A percentile compares a stretch with the other conserved stretches of the same genome.
Evolutionary conservation across 2,888 invertebrate species (phyloP).

Genomic region (Endomychus coccineus): DNA sequence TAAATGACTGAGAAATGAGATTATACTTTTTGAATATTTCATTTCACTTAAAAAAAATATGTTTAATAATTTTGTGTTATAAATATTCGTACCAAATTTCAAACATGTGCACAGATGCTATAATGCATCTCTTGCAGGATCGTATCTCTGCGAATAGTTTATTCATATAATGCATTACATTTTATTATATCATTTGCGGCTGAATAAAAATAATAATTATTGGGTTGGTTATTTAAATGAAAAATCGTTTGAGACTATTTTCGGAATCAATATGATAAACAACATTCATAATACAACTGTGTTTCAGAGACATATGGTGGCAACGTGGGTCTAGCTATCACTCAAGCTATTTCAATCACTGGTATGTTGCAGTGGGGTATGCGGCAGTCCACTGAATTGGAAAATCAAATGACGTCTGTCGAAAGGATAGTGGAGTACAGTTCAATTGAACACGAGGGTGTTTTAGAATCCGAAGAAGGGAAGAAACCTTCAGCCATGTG

Average conservation of each 20-base stretch:
- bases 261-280: too few relatives aligned
- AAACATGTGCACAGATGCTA: not conserved
- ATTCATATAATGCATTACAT: not conserved
- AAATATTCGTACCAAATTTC: not conserved
- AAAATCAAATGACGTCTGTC: slow-evolving; percentile 84
- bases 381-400: slow-evolving; percentile 44
- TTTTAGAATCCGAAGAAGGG: slow-evolving; percentile 50
- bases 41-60: too few relatives aligned
- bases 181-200: not conserved
- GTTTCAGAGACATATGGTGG: slow-evolving; percentile 38
- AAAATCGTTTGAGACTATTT: too few relatives aligned
- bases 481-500: slow-evolving; percentile 65
- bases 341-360: slow-evolving; percentile 40
- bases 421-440: slow-evolving; percentile 61
- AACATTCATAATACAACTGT: not conserved
- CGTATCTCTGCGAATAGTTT: not conserved
- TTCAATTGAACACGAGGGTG: slow-evolving; percentile 35
- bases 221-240: too few relatives aligned
- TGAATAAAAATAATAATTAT: too few relatives aligned
- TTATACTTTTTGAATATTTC: too few relatives aligned
- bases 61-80: too few relatives aligned
- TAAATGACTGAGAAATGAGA: too few relatives aligned
- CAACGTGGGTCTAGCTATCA: slow-evolving; percentile 42
- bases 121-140: not conserved
- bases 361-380: slow-evolving; percentile 84